These are phyloP conservation scores for Pangasius larnaudii DNA, from an alignment of 2,797 vertebrate genomes.

Conservation along the genomic window DNA sequence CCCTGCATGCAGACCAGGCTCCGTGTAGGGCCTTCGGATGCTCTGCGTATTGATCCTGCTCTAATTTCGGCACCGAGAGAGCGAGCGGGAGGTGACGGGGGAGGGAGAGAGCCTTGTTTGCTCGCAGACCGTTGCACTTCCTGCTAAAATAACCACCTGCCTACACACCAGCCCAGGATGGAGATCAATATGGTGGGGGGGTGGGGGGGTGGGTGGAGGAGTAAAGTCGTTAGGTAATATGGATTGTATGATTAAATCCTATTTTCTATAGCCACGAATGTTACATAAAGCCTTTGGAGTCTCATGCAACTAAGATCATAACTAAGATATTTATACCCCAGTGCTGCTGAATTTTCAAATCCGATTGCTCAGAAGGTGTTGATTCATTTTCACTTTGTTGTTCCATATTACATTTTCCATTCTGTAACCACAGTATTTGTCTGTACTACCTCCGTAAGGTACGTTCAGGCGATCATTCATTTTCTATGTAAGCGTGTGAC, in stretches of 20 bases:
- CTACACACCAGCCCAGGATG: background rate
- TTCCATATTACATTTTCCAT: background rate
- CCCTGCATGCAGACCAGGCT: background rate
- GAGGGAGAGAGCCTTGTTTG: slow-evolving; percentile 22
- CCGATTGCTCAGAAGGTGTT: background rate
- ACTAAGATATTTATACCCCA: background rate
- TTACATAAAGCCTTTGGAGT: background rate
- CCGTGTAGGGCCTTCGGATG: slow-evolving; percentile 26
- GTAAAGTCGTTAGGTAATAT: background rate
- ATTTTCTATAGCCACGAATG: background rate
- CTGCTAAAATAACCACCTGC: slow-evolving; percentile 23
- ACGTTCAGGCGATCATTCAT: background rate
- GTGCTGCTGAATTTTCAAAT: background rate
- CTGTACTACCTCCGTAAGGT: background rate
- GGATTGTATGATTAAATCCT: background rate
- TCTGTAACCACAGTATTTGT: background rate
- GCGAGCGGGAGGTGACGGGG: slow-evolving; percentile 26
- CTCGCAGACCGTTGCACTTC: slow-evolving; percentile 14
- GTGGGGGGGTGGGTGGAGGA: background rate
- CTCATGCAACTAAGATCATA: too few species aligned
- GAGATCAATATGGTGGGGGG: slow-evolving; percentile 6
- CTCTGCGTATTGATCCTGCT: slow-evolving; percentile 53
- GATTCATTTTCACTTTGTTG: background rate
- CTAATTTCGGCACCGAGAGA: slow-evolving; percentile 27
- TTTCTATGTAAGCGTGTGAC: background rate